Conservation (phyloP, 2,888 invertebrate genomes). For the Drosophila monieri region DNA sequence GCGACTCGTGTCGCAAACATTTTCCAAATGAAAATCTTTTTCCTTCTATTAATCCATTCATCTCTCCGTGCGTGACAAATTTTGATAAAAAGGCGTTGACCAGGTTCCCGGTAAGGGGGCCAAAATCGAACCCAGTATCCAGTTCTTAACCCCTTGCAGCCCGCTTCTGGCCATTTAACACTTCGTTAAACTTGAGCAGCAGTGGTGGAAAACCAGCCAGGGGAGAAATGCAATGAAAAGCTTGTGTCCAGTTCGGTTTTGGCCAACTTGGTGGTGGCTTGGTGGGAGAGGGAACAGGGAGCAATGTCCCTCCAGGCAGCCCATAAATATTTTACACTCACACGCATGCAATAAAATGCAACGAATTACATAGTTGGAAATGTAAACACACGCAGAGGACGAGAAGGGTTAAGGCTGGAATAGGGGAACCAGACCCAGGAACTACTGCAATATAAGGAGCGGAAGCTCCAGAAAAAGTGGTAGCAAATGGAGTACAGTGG, state of each 20-base stretch:
- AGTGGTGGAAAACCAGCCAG: conserved; percentile 5
- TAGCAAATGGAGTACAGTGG: conserved; percentile 13
- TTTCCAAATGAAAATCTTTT: conserved; percentile 80
- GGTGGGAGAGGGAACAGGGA: conserved; percentile 8
- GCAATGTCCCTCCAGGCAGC: conserved; percentile 41
- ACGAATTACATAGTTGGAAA: conserved; percentile 79
- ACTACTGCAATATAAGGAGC: conserved; percentile 12
- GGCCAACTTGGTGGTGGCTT: conserved; percentile 16
- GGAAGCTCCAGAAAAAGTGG: conserved; percentile 2
- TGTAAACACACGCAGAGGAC: conserved; percentile 67
- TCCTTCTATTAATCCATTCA: conserved; percentile 71
- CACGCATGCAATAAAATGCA: conserved; percentile 64
- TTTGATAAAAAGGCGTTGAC: conserved; percentile 69
- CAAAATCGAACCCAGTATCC: conserved; percentile 21
- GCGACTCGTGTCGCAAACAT: conserved; percentile 78
- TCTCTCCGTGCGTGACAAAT: conserved; percentile 73
- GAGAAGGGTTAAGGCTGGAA: conserved; percentile 16
- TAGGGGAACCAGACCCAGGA: conserved; percentile 21
- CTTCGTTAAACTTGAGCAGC: conserved; percentile 71
- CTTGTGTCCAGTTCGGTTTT: conserved; percentile 40
- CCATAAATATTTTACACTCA: conserved; percentile 68
- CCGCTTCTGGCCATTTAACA: conserved; percentile 62
- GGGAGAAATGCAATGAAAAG: conserved; percentile 43
- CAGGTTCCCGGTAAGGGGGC: conserved; percentile 13
- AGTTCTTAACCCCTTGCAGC: conserved; percentile 17